Conservation (phyloP, 2,113 vertebrate species). For the Phyllostomus discolor region DNA sequence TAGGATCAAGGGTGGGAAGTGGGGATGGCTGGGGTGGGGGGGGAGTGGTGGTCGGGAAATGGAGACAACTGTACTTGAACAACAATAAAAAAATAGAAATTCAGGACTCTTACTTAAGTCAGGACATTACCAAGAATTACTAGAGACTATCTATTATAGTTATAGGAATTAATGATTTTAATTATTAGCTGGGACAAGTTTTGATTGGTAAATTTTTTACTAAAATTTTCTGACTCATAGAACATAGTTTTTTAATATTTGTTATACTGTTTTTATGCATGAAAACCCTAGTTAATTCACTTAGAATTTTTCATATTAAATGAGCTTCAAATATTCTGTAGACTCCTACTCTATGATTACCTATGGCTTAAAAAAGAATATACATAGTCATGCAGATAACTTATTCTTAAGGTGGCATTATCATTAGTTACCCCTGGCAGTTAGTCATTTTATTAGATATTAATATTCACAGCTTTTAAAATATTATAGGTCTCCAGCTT, state of each 20-base stretch:
- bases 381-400: conserved; percentile 20
- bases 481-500: conserved; percentile 11
- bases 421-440: conserved; percentile 27
- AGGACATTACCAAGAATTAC: neutral
- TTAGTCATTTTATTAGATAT: conserved; percentile 43
- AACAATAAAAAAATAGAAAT: neutral
- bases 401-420: conserved; percentile 43
- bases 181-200: neutral
- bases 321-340: conserved; percentile 42
- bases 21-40: too few relatives aligned
- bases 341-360: conserved; percentile 48
- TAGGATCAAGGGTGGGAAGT: too few relatives aligned
- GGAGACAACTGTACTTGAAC: too few relatives aligned
- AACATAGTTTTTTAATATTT: conserved; percentile 29
- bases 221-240: neutral
- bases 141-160: neutral
- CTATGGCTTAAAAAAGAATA: conserved; percentile 44
- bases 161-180: neutral
- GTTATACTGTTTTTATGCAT: neutral
- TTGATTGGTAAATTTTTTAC: neutral
- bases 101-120: neutral
- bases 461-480: conserved; percentile 46
- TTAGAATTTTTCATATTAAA: conserved; percentile 26
- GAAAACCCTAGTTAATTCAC: neutral
- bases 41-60: too few relatives aligned